Base-by-base conservation (phyloP, 2,888 invertebrate species). In the Lucinisca nassula region DNA sequence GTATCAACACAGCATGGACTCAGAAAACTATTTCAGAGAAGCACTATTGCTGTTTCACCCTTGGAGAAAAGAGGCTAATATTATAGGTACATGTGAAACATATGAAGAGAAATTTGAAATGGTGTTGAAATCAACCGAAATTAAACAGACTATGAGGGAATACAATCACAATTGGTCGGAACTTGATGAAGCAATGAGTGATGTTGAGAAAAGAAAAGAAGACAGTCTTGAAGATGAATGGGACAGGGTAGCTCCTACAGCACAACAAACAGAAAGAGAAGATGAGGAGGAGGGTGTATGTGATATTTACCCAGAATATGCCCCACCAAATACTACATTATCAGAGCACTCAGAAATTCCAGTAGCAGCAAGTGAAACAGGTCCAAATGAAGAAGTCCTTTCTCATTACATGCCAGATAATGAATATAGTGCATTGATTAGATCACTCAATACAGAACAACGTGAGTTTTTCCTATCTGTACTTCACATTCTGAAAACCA, bases 381-480 rank as follows among this genome's bases (percentile, higher is more conserved):
- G 87, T 58, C 35, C 32, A 24, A 76, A 67, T 78, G 77, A 77
- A n/a, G 79, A 70, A 17, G 49, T 85, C n/a, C 32, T 86, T 17
- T 35, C 75, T 38, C n/a, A n/a, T n/a, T n/a, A n/a, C n/a, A n/a
- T n/a, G n/a, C n/a, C n/a, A n/a, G 86, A 89, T 75, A 73, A 82
- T n/a, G 61, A 82, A 35, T 84, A 84, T 72, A 58, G 38, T 21
- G 35, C 51, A 76, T 58, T 91, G 14, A 4, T 87, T 8, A 61
- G 80, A 6, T 51, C 30, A 32, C 77, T 87, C 32, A 86, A 91
- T 72, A 27, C 24, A 21, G 80, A 83, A 67, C 89, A 85, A 78
- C 88, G 27, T 79, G 79, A 84, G 27, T 88, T 90, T 77, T 82
- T 80, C 51, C 38, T 85, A 58, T 86, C 88, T 83, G 87, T 91